These are phyloP conservation scores for Eumerus sabulonum DNA, from an alignment of 2,888 invertebrate species.

Conservation along the genomic window DNA sequence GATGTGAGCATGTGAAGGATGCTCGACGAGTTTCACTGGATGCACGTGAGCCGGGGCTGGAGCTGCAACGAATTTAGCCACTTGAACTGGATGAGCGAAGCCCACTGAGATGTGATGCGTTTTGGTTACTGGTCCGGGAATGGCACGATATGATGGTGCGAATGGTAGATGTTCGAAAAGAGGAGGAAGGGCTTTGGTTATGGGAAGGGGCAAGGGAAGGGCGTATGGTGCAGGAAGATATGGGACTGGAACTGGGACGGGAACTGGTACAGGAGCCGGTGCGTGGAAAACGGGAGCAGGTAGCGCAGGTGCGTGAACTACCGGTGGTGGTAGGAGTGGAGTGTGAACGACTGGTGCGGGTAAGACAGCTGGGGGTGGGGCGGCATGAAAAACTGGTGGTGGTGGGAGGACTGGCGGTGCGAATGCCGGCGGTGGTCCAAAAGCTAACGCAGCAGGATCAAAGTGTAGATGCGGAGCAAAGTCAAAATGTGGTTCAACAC, in stretches of 20 bases:
- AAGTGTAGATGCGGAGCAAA: conserved; percentile 27
- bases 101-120: conserved; percentile 75
- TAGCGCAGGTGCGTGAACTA: conserved; percentile 23
- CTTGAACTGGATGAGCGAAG: conserved; percentile 74
- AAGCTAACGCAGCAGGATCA: conserved; percentile 34
- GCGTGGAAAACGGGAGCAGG: conserved; percentile 62
- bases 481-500: conserved; percentile 53
- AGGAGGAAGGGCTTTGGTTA: conserved; percentile 64
- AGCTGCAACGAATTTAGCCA: conserved; percentile 69
- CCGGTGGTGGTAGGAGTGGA: conserved; percentile 48
- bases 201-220: conserved; percentile 52
- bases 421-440: conserved; percentile 43
- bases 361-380: conserved; percentile 59
- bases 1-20: conserved; percentile 49
- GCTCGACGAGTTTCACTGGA: conserved; percentile 72
- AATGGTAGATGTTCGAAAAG: conserved; percentile 73
- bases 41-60: conserved; percentile 73
- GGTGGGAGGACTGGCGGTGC: conserved; percentile 51
- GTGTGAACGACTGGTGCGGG: conserved; percentile 51
- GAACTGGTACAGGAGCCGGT: conserved; percentile 52
- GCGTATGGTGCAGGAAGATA: conserved; percentile 68
- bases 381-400: conserved; percentile 19
- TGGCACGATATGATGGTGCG: conserved; percentile 74
- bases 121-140: conserved; percentile 76
- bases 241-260: conserved; percentile 55